These are phyloP conservation scores for Apamea monoglypha DNA, from an alignment of 2,888 invertebrate species.

Conservation along the genomic window DNA sequence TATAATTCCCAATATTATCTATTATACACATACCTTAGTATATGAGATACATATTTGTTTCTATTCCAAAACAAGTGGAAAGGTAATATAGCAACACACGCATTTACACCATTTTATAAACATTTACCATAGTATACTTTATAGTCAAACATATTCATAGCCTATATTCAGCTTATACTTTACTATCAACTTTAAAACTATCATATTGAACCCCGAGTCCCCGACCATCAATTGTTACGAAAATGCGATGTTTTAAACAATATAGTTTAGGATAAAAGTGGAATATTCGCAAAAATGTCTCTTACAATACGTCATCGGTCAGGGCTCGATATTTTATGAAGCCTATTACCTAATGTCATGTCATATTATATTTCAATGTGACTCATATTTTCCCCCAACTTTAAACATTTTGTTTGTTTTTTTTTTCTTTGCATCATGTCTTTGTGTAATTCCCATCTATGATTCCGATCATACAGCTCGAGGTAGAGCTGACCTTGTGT, in stretches of 20 bases:
- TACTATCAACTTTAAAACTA: neutral
- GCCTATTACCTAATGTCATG: no score
- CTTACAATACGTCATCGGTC: neutral
- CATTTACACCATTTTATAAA: neutral
- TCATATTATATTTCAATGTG: neutral
- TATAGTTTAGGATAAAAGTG: neutral
- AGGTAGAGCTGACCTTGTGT: neutral
- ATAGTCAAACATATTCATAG: conserved; percentile 1
- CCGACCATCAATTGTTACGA: neutral
- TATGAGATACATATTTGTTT: neutral
- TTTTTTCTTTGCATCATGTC: no score
- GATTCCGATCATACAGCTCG: neutral
- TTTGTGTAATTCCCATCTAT: neutral
- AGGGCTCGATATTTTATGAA: neutral
- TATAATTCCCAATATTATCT: conserved; percentile 9
- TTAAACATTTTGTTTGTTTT: no score
- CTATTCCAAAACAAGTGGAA: neutral
- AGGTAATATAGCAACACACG: neutral
- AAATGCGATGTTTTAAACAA: neutral
- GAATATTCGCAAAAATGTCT: neutral
- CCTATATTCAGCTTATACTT: neutral
- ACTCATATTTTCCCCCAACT: no score
- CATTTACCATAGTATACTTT: neutral
- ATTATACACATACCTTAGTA: neutral
- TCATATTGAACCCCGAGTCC: no score